Base-by-base conservation (phyloP, 1,140 invertebrate genomes). In the Tenebrio molitor region DNA sequence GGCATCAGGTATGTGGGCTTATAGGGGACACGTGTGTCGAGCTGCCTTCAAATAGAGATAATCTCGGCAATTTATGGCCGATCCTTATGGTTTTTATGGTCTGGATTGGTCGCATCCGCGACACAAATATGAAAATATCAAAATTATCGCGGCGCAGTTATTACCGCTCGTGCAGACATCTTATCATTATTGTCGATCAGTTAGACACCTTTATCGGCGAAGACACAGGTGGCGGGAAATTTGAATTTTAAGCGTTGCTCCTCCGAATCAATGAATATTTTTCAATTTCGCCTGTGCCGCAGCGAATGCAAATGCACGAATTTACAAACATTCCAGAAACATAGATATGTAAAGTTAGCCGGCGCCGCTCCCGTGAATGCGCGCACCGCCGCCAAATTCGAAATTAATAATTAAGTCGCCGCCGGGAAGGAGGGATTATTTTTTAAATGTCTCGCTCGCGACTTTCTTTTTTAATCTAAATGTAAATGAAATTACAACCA, bases 241-340 rank as follows among this genome's bases (percentile, higher is more conserved):
- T 58, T 58, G 23, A 58, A 29, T 58, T 58, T 29, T 58, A 58
- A 58, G 1, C 25, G 23, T 58, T 17, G 44, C 5, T 46, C 1
- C 50, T 58, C 50, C 14, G 50, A 21, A 29, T 29, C 50, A 58
- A 58, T 58, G 50, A 58, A 58, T 58, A 58, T 58, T 58, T 58
- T 58, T 58, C 50, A 58, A 58, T 58, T 58, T 58, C 23, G n/a
- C 50, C 16, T 12, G 10, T 58, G 23, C 50, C 50, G 50, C 50
- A 58, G 29, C 23, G 50, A 58, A 58, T 58, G 50, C 23, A 58
- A 58, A 58, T 58, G 21, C 15, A 25, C 50, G 23, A 58, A 58
- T 58, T 58, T 58, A 58, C 50, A 58, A 58, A 58, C 50, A 58
- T 58, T 58, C 50, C 25, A 58, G 50, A 58, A 58, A 58, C 50